These are phyloP conservation scores for Ditylenchus weischeri DNA, from an alignment of 2,888 invertebrate genomes.

Conservation along the genomic window DNA sequence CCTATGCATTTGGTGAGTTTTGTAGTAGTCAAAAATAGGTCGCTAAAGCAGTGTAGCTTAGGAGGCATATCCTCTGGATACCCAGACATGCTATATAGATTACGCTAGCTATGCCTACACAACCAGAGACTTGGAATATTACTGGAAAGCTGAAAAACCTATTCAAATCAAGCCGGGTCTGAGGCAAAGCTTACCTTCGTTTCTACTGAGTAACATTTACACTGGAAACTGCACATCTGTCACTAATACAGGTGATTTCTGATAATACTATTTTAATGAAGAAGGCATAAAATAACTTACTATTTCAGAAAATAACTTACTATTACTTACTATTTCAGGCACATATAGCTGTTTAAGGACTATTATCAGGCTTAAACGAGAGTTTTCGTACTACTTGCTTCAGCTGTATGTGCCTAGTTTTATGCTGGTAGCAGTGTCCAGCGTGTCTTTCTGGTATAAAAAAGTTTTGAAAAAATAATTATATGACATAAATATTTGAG, in stretches of 20 bases:
- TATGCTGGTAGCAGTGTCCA: constrained; percentile 29
- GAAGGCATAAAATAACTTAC: no score
- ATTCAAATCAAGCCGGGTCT: constrained; percentile 76
- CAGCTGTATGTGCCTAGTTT: constrained; percentile 75
- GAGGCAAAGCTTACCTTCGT: constrained; percentile 74
- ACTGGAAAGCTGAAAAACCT: constrained; percentile 88
- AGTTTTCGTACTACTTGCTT: constrained; percentile 70
- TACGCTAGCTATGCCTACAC: constrained; percentile 99
- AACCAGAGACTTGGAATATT: constrained; percentile 86
- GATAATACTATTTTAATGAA: no score
- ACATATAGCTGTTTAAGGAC: constrained; percentile 55
- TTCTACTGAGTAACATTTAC: constrained; percentile 85
- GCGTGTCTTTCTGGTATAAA: constrained; percentile 63
- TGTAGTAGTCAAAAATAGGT: no score
- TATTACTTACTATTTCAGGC: constrained; percentile 39
- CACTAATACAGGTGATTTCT: constrained; percentile 38
- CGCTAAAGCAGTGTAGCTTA: constrained; percentile 2
- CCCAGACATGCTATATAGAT: constrained; percentile 79
- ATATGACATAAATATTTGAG: constrained; percentile 58
- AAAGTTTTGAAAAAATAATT: not conserved
- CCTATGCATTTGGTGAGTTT: constrained; percentile 89
- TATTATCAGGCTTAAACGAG: constrained; percentile 65
- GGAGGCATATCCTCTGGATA: constrained; percentile 78
- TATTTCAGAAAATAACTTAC: no score
- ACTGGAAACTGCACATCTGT: constrained; percentile 75